phyloP scores from a whole-genome alignment of 2,888 invertebrate species.

The Erebia ligea region DNA sequence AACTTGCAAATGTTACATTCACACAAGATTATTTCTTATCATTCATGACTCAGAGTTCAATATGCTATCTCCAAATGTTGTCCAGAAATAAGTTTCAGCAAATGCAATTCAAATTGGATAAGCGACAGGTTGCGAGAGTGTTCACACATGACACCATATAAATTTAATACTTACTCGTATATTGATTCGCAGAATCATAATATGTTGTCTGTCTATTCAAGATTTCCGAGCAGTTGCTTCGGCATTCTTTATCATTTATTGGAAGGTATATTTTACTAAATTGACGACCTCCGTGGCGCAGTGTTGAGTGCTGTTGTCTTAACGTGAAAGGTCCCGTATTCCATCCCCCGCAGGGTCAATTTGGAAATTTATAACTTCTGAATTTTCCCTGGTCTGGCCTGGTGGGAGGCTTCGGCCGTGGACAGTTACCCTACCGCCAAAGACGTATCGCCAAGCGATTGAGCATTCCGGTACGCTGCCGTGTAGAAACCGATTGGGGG shows the following conservation, averaged over 20 bases:
- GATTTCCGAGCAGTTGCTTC: not conserved
- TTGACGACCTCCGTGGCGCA: no score
- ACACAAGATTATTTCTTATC: constrained; percentile 34
- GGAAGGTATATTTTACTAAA: not conserved
- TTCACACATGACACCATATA: constrained; percentile 34
- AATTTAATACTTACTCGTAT: constrained; percentile 32
- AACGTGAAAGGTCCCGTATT: no score
- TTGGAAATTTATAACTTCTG: no score
- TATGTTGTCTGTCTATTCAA: constrained; percentile 6
- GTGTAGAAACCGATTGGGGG: no score
- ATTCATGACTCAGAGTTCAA: not conserved
- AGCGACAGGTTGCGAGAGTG: constrained; percentile 33
- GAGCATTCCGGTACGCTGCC: no score
- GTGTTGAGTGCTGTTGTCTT: no score
- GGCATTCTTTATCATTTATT: not conserved
- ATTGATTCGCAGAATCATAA: constrained; percentile 23
- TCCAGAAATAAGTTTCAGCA: constrained; percentile 35
- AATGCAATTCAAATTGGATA: constrained; percentile 37
- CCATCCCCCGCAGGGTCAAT: no score
- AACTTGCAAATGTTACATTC: constrained; percentile 19
- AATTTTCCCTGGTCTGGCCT: no score
- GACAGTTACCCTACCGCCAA: no score
- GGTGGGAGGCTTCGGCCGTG: no score
- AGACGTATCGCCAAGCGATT: no score
- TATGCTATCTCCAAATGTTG: constrained; percentile 6